These are phyloP conservation scores for Agapostemon virescens DNA, from an alignment of 2,888 invertebrate genomes.

Conservation along the genomic window DNA sequence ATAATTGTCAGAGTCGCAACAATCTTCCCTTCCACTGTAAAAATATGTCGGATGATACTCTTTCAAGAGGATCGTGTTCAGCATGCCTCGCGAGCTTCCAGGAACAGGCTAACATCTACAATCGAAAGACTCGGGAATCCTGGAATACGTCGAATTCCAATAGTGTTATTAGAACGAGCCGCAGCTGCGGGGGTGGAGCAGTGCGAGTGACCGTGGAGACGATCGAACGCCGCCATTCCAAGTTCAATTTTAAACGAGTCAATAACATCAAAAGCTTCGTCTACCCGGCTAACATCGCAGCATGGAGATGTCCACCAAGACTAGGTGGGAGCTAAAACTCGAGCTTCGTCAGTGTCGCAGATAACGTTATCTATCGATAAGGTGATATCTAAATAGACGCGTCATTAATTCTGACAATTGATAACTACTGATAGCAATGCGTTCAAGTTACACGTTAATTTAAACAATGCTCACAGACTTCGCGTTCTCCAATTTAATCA, in stretches of 20 bases:
- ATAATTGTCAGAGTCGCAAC: not conserved
- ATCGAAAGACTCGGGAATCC: slow-evolving; percentile 53
- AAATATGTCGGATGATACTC: slow-evolving; percentile 33
- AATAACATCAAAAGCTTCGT: slow-evolving; percentile 78
- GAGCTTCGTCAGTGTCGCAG: not conserved
- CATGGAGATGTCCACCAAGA: slow-evolving; percentile 47
- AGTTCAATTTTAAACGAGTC: slow-evolving; percentile 74
- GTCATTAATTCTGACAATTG: not conserved
- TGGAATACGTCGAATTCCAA: slow-evolving; percentile 57
- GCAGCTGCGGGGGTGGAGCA: slow-evolving; percentile 26
- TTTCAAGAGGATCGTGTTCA: slow-evolving; percentile 71
- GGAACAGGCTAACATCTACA: slow-evolving; percentile 75
- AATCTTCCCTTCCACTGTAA: not conserved
- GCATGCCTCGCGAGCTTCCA: slow-evolving; percentile 75
- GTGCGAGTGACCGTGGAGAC: slow-evolving; percentile 11
- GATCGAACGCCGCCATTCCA: slow-evolving; percentile 38
- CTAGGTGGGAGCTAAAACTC: slow-evolving; percentile 22
- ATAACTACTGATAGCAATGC: not conserved
- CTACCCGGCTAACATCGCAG: slow-evolving; percentile 74
- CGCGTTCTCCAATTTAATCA: not conserved
- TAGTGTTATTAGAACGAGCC: slow-evolving; percentile 48
- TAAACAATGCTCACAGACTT: not conserved
- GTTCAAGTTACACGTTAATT: not conserved
- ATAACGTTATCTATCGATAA: not conserved
- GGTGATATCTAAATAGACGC: not conserved